These are phyloP conservation scores for Erpobdella octoculata DNA, from an alignment of 2,888 invertebrate species.

Conservation along the genomic window DNA sequence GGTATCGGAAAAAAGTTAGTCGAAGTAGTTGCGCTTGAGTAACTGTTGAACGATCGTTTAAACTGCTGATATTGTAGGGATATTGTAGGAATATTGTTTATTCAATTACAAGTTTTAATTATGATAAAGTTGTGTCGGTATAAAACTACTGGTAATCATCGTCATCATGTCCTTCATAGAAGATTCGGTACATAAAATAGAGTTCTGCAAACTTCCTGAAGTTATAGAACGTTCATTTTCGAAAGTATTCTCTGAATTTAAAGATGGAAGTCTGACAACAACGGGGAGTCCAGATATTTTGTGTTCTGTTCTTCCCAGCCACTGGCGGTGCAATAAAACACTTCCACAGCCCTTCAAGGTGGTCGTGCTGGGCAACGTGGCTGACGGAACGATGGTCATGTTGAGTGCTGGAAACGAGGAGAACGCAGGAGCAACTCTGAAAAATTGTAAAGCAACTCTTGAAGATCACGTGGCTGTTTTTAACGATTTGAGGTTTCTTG, in stretches of 20 bases:
- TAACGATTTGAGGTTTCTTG: conserved; percentile 1
- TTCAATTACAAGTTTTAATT: too few relatives aligned
- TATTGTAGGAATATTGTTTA: too few relatives aligned
- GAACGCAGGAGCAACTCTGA: not conserved
- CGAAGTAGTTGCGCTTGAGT: too few relatives aligned
- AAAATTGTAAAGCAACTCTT: not conserved
- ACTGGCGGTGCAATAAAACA: conserved; percentile 98
- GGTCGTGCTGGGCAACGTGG: conserved; percentile 68
- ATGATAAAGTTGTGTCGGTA: too few relatives aligned
- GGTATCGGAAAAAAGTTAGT: too few relatives aligned
- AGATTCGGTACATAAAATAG: too few relatives aligned
- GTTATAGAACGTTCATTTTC: too few relatives aligned
- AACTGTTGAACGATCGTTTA: too few relatives aligned
- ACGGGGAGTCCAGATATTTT: conserved; percentile 93
- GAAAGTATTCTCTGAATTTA: not conserved
- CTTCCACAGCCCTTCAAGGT: conserved; percentile 91
- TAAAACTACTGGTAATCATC: too few relatives aligned
- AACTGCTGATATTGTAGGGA: too few relatives aligned
- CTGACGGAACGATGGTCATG: not conserved
- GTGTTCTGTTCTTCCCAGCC: conserved; percentile 82
- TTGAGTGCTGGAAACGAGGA: conserved; percentile 6
- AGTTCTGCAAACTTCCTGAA: too few relatives aligned
- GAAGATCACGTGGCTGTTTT: conserved; percentile 2
- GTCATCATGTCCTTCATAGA: too few relatives aligned
- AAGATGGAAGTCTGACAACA: conserved; percentile 60